A percentile compares a stretch with the other conserved stretches of the same genome.
phyloP scores from a whole-genome alignment of 1,140 invertebrate species.

The Mamestra configurata region DNA sequence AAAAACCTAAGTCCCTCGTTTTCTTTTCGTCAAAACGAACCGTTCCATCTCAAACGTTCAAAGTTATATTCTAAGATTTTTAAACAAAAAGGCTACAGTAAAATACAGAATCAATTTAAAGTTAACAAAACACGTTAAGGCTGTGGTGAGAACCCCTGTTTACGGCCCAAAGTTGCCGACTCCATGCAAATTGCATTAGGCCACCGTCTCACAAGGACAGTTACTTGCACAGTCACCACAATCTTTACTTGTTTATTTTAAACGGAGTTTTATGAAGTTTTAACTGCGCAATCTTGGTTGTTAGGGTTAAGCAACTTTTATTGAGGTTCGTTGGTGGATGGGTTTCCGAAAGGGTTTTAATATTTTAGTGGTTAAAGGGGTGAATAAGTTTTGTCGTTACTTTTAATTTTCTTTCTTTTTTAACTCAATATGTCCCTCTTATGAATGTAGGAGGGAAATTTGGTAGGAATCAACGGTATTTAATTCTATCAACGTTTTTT shows the following conservation, averaged over 20 bases:
- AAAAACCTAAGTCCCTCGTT: background rate
- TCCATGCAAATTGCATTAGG: constrained; percentile 52
- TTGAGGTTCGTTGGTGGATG: background rate
- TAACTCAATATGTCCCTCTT: background rate
- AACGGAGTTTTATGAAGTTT: constrained; percentile 38
- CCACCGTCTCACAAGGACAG: constrained; percentile 43
- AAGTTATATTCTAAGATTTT: constrained; percentile 26
- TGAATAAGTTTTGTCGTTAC: background rate
- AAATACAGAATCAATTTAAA: constrained; percentile 55
- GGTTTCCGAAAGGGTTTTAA: background rate
- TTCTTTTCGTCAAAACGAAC: background rate
- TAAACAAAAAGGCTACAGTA: constrained; percentile 41
- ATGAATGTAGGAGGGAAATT: background rate
- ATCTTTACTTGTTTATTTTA: constrained; percentile 50
- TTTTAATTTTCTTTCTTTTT: constrained; percentile 3
- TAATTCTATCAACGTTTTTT: too few species aligned
- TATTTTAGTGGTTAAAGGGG: constrained; percentile 10
- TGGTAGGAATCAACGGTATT: too few species aligned
- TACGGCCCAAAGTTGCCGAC: constrained; percentile 44
- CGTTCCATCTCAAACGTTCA: constrained; percentile 12
- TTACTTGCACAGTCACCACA: constrained; percentile 32
- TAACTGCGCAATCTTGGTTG: constrained; percentile 21
- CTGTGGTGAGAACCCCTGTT: constrained; percentile 44
- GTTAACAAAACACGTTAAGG: constrained; percentile 49
- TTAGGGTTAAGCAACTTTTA: constrained; percentile 18